These are phyloP conservation scores for Magallana nippona DNA, from an alignment of 2,888 invertebrate genomes.

Conservation along the genomic window DNA sequence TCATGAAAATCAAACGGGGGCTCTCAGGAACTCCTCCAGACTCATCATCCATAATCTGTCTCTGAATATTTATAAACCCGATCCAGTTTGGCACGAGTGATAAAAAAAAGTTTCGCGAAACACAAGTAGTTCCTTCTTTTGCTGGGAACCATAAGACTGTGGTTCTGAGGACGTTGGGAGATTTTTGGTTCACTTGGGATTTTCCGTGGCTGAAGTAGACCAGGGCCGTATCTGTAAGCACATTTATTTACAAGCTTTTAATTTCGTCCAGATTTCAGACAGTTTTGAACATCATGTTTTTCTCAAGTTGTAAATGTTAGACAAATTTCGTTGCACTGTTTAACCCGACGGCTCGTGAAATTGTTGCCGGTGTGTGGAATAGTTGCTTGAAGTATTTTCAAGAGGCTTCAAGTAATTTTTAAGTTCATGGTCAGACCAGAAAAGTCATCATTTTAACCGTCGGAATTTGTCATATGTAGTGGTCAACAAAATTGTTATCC, in stretches of 20 bases:
- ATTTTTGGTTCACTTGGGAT: slow-evolving; percentile 36
- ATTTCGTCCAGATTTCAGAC: not conserved
- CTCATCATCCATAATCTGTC: slow-evolving; percentile 48
- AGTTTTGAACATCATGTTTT: not conserved
- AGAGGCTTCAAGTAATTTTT: not conserved
- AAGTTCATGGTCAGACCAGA: not conserved
- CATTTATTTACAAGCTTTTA: not conserved
- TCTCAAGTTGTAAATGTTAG: not conserved
- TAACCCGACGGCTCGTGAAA: not conserved
- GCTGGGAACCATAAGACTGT: slow-evolving; percentile 20
- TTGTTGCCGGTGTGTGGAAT: not conserved
- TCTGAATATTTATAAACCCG: slow-evolving; percentile 53
- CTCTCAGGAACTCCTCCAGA: slow-evolving; percentile 44
- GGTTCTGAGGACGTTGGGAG: slow-evolving; percentile 6
- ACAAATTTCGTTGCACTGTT: not conserved
- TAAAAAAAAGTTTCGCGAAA: slow-evolving; percentile 42
- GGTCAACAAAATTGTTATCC: not conserved
- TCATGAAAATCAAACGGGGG: slow-evolving; percentile 36
- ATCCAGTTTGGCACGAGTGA: slow-evolving; percentile 47
- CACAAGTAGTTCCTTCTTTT: slow-evolving; percentile 31
- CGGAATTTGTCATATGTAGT: slow-evolving; percentile 10
- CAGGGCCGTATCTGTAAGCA: not conserved
- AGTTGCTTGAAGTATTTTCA: not conserved
- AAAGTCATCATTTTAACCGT: not conserved
- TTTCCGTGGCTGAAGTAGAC: slow-evolving; percentile 3